These are phyloP conservation scores for Tinamus major DNA, from an alignment of 2,797 vertebrate species.

Conservation along the genomic window DNA sequence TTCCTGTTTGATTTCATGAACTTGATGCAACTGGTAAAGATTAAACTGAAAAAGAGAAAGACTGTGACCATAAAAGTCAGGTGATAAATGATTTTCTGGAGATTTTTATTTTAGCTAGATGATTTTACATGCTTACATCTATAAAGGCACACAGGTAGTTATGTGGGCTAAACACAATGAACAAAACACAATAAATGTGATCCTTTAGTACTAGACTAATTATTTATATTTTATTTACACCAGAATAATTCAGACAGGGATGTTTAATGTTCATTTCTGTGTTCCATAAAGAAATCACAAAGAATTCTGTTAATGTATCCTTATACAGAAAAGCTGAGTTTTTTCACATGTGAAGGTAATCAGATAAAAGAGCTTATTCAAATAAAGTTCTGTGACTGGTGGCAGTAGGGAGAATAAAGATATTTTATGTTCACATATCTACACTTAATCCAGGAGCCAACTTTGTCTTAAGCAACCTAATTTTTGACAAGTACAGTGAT, in stretches of 20 bases:
- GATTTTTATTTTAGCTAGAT: not conserved
- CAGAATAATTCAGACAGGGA: not conserved
- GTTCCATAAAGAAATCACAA: not conserved
- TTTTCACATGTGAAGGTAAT: not conserved
- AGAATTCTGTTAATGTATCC: not conserved
- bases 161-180: not conserved
- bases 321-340: not conserved
- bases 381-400: not conserved
- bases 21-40: not conserved
- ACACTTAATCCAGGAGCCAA: not conserved
- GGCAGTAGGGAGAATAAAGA: not conserved
- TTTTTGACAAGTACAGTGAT: not conserved
- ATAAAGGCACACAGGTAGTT: not conserved
- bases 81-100: not conserved
- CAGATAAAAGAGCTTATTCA: not conserved
- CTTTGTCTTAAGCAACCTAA: not conserved
- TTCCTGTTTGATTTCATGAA: not conserved
- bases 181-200: fast-evolving
- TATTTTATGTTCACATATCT: not conserved
- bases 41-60: not conserved
- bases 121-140: not conserved
- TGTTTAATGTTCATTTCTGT: not conserved
- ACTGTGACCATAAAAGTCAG: not conserved
- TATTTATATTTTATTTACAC: not conserved
- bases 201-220: not conserved